These are phyloP conservation scores for Lasioglossum marginatum DNA, from an alignment of 2,888 invertebrate species.

Conservation along the genomic window DNA sequence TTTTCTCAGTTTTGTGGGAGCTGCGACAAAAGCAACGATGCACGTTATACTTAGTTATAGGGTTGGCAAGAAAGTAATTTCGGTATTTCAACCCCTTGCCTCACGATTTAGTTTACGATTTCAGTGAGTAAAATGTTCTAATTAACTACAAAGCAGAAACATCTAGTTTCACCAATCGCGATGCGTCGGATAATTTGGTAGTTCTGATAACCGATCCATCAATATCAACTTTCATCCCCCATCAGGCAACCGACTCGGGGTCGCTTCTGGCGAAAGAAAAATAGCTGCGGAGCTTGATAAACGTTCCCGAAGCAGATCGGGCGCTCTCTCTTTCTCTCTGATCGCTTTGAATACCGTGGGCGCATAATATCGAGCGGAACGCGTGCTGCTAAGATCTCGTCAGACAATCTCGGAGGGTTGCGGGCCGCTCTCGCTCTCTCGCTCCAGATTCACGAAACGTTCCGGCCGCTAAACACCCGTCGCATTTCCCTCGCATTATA, in stretches of 20 bases:
- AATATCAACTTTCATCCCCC: conserved; percentile 4
- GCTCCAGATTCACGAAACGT: conserved; percentile 27
- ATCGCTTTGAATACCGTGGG: not conserved
- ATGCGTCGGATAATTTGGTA: not conserved
- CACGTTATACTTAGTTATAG: no score
- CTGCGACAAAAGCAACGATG: no score
- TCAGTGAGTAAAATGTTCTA: no score
- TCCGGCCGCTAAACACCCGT: conserved; percentile 23
- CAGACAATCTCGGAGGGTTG: conserved; percentile 17
- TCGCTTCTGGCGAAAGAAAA: not conserved
- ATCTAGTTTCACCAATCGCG: not conserved
- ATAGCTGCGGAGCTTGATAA: not conserved
- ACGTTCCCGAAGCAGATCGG: not conserved
- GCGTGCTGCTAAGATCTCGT: conserved; percentile 5
- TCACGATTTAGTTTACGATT: no score
- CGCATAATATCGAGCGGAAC: conserved; percentile 4
- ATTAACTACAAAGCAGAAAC: not conserved
- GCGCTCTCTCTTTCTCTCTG: not conserved
- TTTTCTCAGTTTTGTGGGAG: not conserved
- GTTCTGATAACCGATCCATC: not conserved
- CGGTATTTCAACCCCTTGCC: no score
- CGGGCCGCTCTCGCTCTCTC: not conserved
- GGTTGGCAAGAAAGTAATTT: no score
- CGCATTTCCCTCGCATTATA: conserved; percentile 21
- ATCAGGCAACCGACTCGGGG: not conserved